A percentile compares a stretch with the other conserved stretches of the same genome.
phyloP scores from a whole-genome alignment of 2,888 invertebrate species.

The Ceratothoa steindachneri region DNA sequence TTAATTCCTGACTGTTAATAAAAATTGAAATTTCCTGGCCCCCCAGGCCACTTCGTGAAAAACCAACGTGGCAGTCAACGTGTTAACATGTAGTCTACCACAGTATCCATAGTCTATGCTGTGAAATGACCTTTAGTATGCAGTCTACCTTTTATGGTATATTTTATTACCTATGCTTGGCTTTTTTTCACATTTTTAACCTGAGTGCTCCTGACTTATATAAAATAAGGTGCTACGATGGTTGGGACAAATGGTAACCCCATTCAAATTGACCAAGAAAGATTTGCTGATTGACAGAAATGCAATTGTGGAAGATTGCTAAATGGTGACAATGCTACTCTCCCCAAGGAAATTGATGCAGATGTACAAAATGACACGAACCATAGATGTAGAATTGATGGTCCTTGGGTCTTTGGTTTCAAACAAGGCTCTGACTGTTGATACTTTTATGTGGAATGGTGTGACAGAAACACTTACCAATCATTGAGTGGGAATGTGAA shows the following conservation, averaged over 20 bases:
- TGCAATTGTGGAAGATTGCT: slow-evolving; percentile 6
- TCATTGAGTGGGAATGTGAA: slow-evolving; percentile 1
- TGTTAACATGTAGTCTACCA: too few species aligned
- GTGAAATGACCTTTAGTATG: too few species aligned
- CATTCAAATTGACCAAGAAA: not conserved
- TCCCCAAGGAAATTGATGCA: not conserved
- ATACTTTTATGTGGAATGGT: slow-evolving; percentile 3
- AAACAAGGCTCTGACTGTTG: not conserved
- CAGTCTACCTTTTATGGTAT: too few species aligned
- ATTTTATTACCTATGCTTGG: too few species aligned
- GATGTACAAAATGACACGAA: not conserved
- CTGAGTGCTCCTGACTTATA: too few species aligned
- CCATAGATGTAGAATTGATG: slow-evolving; percentile 3
- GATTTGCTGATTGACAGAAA: not conserved
- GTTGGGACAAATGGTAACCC: not conserved
- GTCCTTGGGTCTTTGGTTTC: not conserved
- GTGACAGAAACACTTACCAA: slow-evolving; percentile 13
- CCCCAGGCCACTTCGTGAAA: too few species aligned
- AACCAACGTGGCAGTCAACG: too few species aligned
- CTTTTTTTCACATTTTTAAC: too few species aligned
- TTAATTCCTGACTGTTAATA: too few species aligned
- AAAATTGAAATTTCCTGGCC: too few species aligned
- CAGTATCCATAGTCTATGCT: too few species aligned
- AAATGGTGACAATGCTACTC: not conserved
- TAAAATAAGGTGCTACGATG: too few species aligned